Evolutionary conservation across 1,140 invertebrate species (phyloP), one percentile per base, ranked within the genome.

Genomic region (Acromyrmex heyeri): DNA sequence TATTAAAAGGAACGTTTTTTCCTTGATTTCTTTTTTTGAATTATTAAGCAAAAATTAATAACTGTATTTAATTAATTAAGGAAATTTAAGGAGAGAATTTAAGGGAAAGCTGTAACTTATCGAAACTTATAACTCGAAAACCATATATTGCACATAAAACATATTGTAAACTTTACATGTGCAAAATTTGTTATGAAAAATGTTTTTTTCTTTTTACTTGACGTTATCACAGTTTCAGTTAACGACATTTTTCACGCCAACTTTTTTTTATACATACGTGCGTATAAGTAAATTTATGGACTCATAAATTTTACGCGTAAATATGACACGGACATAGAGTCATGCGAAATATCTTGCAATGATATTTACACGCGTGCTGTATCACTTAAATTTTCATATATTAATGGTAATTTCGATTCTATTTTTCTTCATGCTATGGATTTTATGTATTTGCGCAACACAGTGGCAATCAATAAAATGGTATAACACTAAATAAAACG

Each of bases 201-300:
- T 67, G 4, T 12, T 55, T 55, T 53, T 69, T 79, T 34, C 30
- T 69, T 24, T 21, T 55, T 55, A 44, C 48, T 53, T 12, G 30
- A 18, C 30, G 77, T 69, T 69, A 79, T 79, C 48, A 16, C 38
- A 27, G 18, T 48, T 62, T 12, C 21, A 69, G 64, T 79, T 69
- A 69, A 79, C n/a, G 34, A 55, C n/a, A 79, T 79, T 79, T 79
- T 69, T 55, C 62, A 53, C 24, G 77, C 64, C 55, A 79, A 79
- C 65, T 69, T 69, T 79, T 44, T 67, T 69, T 67, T 34, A 64
- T 65, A 65, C 48, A 16, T 34, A 65, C 21, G 7, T 7, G 34
- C 50, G 50, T 70, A 44, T 44, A 70, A 70, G 50, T 57, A 57
- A 81, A 81, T 70, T 81, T 81, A 70, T 81, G 50, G 21, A 38